These are phyloP conservation scores for Chromobotia macracanthus DNA, from an alignment of 2,797 vertebrate genomes.

Conservation along the genomic window DNA sequence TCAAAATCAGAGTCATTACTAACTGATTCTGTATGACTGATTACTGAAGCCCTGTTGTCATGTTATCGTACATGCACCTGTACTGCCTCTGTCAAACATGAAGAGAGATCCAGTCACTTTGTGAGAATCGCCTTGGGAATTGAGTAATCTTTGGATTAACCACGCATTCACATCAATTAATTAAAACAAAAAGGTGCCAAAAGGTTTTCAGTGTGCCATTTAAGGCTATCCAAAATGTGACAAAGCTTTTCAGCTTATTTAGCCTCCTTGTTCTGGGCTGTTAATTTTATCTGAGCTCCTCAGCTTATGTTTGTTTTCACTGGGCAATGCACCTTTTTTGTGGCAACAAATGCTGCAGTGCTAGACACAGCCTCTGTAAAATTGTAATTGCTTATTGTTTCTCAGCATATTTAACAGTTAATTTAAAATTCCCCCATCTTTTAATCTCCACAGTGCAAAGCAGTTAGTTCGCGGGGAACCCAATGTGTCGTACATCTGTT, in stretches of 20 bases:
- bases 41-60: not conserved
- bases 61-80: not conserved
- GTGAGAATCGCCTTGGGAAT: too few species aligned
- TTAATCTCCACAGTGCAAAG: conserved; percentile 80
- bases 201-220: not conserved
- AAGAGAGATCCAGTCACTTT: too few species aligned
- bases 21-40: too few species aligned
- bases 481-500: conserved; percentile 95
- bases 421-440: conserved; percentile 34
- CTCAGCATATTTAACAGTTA: too few species aligned
- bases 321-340: not conserved
- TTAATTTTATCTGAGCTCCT: not conserved
- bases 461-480: conserved; percentile 91
- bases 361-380: too few species aligned
- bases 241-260: too few species aligned
- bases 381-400: too few species aligned
- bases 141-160: not conserved
- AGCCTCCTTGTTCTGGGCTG: too few species aligned
- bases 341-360: not conserved
- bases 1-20: too few species aligned
- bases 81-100: not conserved
- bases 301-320: not conserved
- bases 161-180: not conserved
- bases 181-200: too few species aligned
- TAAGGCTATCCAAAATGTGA: too few species aligned